Base-by-base conservation (phyloP, 2,888 invertebrate species). In the Cryptus viduatorius region DNA sequence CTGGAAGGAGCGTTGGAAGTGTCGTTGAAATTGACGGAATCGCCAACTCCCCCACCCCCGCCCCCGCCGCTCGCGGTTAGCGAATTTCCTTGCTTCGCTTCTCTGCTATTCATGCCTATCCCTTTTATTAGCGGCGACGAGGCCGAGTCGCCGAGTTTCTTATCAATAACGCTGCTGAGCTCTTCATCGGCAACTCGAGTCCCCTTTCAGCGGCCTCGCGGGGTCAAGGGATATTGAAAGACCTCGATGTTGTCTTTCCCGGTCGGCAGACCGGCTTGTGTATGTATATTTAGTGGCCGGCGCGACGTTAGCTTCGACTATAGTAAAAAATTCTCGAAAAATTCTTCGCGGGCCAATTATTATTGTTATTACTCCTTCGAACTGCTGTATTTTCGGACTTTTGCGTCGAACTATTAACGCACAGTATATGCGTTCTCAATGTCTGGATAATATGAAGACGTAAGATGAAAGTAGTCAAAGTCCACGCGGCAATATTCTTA, bases 1-100 rank as follows among this genome's bases (percentile, higher is more conserved):
- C 80, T 48, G 46, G 81, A 37, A 53, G 67, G 64, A 64, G 78
- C 73, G 81, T 50, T 50, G 82, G 67, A 84, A 84, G 75, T 77
- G 64, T 81, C 73, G 76, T 42, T 71, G 76, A 46, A 81, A 79
- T 82, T 79, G 78, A 64, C 75, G 76, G 71, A 79, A 82, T 82
- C 61, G 73, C 56, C 59, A 61, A 46, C 48, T 53, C 44, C 64
- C 68, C 65, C 50, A n/a, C 56, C 42, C 19, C 59, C 8, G 69
- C 71, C 77, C 50, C 53, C 61, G 61, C 31, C 46, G 29, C 48
- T 31, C 69, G 16, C 12, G 56, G 19, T 31, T 16, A 67, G 46
- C 12, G 48, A 31, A 48, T 75, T 75, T 29, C 8, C 73, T 56
- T 16, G 56, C 53, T 31, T 42, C 75, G 50, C 42, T n/a, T 24